Conservation (phyloP, 2,113 vertebrate genomes). For the Procavia capensis region DNA sequence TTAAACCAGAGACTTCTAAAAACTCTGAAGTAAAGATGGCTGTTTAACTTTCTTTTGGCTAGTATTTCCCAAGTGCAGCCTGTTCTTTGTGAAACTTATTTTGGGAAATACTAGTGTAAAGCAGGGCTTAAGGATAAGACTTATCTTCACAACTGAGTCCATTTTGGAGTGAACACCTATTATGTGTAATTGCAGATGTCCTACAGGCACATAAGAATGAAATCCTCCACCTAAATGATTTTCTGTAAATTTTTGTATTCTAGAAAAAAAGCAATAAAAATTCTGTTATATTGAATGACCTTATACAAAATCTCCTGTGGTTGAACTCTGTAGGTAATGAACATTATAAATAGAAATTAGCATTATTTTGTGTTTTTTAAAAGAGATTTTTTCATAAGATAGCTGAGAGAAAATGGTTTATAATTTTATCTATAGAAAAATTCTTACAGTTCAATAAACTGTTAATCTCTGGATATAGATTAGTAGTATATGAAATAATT, state of each 20-base stretch:
- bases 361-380: background rate
- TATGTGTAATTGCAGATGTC: background rate
- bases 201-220: conserved; percentile 23
- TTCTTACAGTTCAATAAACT: background rate
- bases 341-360: background rate
- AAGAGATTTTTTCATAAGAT: background rate
- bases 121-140: background rate
- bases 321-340: background rate
- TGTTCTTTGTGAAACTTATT: background rate
- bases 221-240: background rate
- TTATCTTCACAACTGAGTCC: background rate
- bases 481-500: conserved; percentile 39
- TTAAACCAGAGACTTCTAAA: conserved; percentile 7
- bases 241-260: background rate
- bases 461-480: conserved; percentile 4
- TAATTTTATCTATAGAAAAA: background rate
- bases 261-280: background rate
- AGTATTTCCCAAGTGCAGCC: background rate
- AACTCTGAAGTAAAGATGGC: background rate
- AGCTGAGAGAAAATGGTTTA: conserved; percentile 26
- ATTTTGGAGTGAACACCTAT: background rate
- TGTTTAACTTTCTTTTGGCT: background rate
- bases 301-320: background rate
- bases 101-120: background rate
- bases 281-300: background rate